phyloP scores from a whole-genome alignment of 2,888 invertebrate genomes.

The Pandemis cinnamomeana region DNA sequence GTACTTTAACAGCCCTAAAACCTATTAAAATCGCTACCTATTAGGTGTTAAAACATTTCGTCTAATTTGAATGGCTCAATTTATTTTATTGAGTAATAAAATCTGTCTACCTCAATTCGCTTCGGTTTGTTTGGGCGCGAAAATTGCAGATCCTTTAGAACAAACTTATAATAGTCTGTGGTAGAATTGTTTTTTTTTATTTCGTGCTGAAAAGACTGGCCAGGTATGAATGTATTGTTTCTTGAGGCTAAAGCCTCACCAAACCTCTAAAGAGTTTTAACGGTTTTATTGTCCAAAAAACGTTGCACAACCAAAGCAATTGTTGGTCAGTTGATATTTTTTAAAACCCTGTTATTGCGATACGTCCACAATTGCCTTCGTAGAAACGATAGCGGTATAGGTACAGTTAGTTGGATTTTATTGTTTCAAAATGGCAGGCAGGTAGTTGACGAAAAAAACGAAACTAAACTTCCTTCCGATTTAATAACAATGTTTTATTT shows the following conservation, averaged over 20 bases:
- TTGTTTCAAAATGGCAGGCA: conserved; percentile 19
- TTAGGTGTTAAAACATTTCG: conserved; percentile 37
- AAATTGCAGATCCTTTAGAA: conserved; percentile 25
- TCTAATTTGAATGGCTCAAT: conserved; percentile 43
- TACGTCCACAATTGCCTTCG: conserved; percentile 32
- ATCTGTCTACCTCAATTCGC: conserved; percentile 39
- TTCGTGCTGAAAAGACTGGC: conserved; percentile 28
- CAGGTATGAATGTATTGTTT: conserved; percentile 73
- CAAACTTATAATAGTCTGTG: conserved; percentile 20
- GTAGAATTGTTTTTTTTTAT: conserved; percentile 15
- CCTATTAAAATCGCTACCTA: conserved; percentile 36
- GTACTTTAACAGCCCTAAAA: conserved; percentile 28
- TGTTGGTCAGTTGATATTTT: conserved; percentile 46
- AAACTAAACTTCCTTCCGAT: conserved; percentile 3
- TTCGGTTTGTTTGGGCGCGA: conserved; percentile 34
- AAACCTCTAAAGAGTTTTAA: conserved; percentile 47
- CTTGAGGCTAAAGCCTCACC: conserved; percentile 48
- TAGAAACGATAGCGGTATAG: conserved; percentile 24
- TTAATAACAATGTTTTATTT: background rate
- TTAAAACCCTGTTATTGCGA: conserved; percentile 23
- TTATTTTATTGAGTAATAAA: conserved; percentile 48
- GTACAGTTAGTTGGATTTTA: conserved; percentile 16
- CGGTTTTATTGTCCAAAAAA: conserved; percentile 66
- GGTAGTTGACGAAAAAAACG: conserved; percentile 11
- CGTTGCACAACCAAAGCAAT: conserved; percentile 69